Evolutionary conservation across 2,888 invertebrate species (phyloP), one percentile per base, ranked within the genome.

Genomic region (Clusia tigrina): DNA sequence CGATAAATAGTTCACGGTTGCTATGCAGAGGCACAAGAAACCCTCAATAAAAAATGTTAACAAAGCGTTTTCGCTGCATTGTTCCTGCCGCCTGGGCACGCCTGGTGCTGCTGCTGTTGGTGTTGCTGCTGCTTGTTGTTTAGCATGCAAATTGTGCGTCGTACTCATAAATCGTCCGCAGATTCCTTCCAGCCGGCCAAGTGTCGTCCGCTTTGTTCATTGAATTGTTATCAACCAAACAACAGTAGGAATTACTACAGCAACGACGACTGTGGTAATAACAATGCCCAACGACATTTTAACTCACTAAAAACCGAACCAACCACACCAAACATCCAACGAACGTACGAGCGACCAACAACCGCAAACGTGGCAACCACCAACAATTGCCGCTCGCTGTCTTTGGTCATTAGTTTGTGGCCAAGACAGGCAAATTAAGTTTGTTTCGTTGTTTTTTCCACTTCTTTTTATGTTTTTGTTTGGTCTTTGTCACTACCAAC

Each of bases 121-220:
- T 62, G 25, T 23, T 38, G 37, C 46, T 32, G 18, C 15, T 20
- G 48, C 42, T 42, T 42, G n/a, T 42, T 15, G 12, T 32, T 64
- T 67, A 25, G 60, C 58, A 67, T 67, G 64, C 60, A 67, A 67
- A 67, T 64, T 58, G 55, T 58, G 56, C 58, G 53, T 57, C 56
- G 61, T 54, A 65, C 56, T 63, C 67, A 65, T 67, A 67, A 64
- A 67, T 65, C 59, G 60, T 59, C 23, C 20, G 18, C 58, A 52
- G 22, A 53, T 46, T 57, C 12, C 15, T 18, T 26, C 24, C 9
- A 20, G 22, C 37, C 52, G 38, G 15, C 24, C 24, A 23, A n/a
- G 32, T 17, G 52, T 20, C 22, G 57, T 23, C 3, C 17, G 54
- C 32, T 17, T 54, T 54, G 54, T 56, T 59, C 51, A 56, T 55